These are phyloP conservation scores for Simalia tracyae DNA, from an alignment of 2,797 vertebrate species.

Conservation along the genomic window DNA sequence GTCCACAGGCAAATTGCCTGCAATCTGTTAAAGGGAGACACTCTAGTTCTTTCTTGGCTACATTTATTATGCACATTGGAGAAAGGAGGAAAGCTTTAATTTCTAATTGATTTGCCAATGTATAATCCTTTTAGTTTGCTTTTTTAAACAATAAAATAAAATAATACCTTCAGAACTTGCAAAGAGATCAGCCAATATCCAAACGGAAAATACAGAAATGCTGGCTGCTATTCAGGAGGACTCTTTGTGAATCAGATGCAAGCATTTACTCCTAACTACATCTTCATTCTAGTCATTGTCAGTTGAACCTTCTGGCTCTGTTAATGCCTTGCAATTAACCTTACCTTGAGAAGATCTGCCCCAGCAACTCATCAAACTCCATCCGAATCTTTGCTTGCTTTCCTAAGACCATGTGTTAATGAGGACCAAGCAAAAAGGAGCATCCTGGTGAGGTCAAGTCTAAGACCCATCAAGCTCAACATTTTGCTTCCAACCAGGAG, in stretches of 20 bases:
- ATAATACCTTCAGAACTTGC: slow-evolving; percentile 9
- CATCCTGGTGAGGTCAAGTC: background rate
- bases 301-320: background rate
- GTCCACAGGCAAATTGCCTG: slow-evolving; percentile 65
- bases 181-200: background rate
- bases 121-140: slow-evolving; percentile 53
- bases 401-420: background rate
- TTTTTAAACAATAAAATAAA: background rate
- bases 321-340: background rate
- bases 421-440: background rate
- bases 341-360: background rate
- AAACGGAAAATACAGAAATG: slow-evolving; percentile 47
- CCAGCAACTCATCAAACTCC: background rate
- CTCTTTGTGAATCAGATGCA: background rate
- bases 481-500: background rate
- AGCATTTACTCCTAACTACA: background rate
- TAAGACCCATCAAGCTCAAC: background rate
- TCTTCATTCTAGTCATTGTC: background rate
- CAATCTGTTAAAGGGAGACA: slow-evolving; percentile 61
- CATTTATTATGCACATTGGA: slow-evolving; percentile 47
- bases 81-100: slow-evolving; percentile 46
- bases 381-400: background rate
- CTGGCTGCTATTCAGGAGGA: slow-evolving; percentile 20
- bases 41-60: slow-evolving; percentile 49
- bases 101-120: slow-evolving; percentile 66